These are phyloP conservation scores for Parambassis ranga DNA, from an alignment of 2,797 vertebrate species.

Conservation along the genomic window DNA sequence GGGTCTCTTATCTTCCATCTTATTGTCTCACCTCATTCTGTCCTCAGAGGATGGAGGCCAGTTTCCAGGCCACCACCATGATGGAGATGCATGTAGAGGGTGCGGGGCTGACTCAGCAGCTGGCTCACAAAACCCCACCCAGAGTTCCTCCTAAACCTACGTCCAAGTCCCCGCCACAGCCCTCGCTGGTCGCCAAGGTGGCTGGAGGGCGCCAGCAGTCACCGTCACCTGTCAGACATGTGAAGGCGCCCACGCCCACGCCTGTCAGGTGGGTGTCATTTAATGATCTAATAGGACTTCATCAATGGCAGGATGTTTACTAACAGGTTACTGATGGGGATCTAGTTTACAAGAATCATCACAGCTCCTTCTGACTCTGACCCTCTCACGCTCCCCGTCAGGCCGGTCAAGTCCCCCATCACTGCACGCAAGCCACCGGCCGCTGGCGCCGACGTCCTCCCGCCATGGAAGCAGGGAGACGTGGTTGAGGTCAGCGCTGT, in stretches of 20 bases:
- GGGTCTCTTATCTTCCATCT: too few species aligned
- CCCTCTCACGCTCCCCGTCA: conserved; percentile 82
- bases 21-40: too few species aligned
- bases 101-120: conserved; percentile 80
- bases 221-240: conserved; percentile 91
- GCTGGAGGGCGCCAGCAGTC: conserved; percentile 90
- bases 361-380: too few species aligned
- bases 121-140: conserved; percentile 93
- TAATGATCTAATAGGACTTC: too few species aligned
- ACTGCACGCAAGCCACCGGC: conserved; percentile 69
- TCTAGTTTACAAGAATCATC: not conserved
- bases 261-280: conserved; percentile 85
- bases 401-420: conserved; percentile 86
- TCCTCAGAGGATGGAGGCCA: conserved; percentile 79
- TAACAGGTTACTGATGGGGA: not conserved
- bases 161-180: conserved; percentile 83
- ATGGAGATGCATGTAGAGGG: conserved; percentile 85
- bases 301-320: too few species aligned
- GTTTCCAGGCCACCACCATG: conserved; percentile 86
- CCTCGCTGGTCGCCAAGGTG: conserved; percentile 81
- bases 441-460: conserved; percentile 81
- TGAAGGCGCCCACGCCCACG: conserved; percentile 88
- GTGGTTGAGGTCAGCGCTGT: conserved; percentile 72
- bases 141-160: conserved; percentile 90
- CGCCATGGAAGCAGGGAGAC: conserved; percentile 91